Evolutionary conservation across 2,888 invertebrate species (phyloP).

Genomic region (Chrysina gloriosa): DNA sequence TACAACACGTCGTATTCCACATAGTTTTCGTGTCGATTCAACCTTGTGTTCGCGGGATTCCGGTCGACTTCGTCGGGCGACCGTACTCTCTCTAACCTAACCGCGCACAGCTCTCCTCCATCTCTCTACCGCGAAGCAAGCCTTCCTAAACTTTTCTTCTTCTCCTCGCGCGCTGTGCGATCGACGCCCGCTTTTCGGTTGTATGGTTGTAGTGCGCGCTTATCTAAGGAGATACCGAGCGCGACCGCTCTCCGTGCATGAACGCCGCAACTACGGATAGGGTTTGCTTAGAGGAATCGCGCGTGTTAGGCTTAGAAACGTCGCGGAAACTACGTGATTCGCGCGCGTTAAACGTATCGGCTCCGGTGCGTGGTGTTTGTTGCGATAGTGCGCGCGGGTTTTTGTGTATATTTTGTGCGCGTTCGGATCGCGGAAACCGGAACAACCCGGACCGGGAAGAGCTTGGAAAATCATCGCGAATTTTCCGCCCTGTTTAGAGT

Average conservation of each 20-base stretch:
- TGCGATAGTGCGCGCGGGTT: background rate
- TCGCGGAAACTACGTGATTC: conserved; percentile 25
- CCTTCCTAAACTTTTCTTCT: conserved; percentile 5
- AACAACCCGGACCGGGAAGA: background rate
- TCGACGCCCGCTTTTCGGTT: background rate
- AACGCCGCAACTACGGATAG: too few species aligned
- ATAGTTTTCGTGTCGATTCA: conserved; percentile 10
- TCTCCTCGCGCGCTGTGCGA: background rate
- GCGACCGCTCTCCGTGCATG: background rate
- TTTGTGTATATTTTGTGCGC: background rate
- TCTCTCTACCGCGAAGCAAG: background rate
- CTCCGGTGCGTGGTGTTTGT: conserved; percentile 3
- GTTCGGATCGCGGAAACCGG: background rate
- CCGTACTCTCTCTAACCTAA: background rate
- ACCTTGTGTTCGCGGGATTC: conserved; percentile 32
- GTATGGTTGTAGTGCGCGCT: background rate
- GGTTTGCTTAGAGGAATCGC: background rate
- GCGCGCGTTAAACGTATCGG: background rate
- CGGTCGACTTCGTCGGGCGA: background rate
- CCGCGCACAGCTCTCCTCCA: background rate
- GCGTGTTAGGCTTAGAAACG: conserved; percentile 21
- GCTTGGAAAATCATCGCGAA: background rate
- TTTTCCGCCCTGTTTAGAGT: too few species aligned
- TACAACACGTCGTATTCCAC: background rate
- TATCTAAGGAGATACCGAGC: background rate